Evolutionary conservation across 2,888 invertebrate genomes (phyloP).

Genomic region (Nymphalis c-album): DNA sequence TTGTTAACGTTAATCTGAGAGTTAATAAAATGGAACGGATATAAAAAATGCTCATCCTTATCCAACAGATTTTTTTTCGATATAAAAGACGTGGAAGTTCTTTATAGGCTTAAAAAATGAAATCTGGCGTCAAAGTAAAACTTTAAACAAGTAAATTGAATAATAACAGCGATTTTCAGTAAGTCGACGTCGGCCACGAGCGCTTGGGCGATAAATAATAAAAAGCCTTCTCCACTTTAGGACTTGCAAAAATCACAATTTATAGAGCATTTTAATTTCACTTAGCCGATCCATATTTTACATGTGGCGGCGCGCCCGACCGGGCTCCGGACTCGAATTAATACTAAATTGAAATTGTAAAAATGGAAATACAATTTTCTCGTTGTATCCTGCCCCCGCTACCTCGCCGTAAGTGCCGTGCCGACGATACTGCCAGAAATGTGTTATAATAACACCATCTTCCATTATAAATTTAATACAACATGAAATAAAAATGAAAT

Average conservation of each 20-base stretch:
- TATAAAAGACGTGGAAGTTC: conserved; percentile 30
- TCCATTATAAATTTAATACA: conserved; percentile 53
- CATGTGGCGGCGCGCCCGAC: conserved; percentile 78
- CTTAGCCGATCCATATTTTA: conserved; percentile 82
- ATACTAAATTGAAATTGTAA: conserved; percentile 82
- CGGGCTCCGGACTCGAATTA: conserved; percentile 77
- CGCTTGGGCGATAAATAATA: conserved; percentile 77
- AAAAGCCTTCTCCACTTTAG: conserved; percentile 82
- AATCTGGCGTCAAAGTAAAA: conserved; percentile 54
- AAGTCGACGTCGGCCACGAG: conserved; percentile 71
- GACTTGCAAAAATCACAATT: conserved; percentile 82
- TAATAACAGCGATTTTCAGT: conserved; percentile 77
- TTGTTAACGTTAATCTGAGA: neutral
- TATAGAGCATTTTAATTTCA: conserved; percentile 82
- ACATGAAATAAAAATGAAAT: conserved; percentile 30
- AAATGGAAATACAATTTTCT: conserved; percentile 82
- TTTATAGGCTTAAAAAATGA: conserved; percentile 39
- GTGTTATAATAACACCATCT: conserved; percentile 68
- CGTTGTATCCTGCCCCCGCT: conserved; percentile 64
- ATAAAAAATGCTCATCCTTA: conserved; percentile 7
- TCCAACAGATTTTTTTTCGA: neutral
- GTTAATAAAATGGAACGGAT: neutral
- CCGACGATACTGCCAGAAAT: conserved; percentile 64
- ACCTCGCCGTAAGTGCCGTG: conserved; percentile 50
- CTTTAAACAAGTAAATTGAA: conserved; percentile 76